phyloP scores from a whole-genome alignment of 2,888 invertebrate genomes.

The Lasius fuliginosus region DNA sequence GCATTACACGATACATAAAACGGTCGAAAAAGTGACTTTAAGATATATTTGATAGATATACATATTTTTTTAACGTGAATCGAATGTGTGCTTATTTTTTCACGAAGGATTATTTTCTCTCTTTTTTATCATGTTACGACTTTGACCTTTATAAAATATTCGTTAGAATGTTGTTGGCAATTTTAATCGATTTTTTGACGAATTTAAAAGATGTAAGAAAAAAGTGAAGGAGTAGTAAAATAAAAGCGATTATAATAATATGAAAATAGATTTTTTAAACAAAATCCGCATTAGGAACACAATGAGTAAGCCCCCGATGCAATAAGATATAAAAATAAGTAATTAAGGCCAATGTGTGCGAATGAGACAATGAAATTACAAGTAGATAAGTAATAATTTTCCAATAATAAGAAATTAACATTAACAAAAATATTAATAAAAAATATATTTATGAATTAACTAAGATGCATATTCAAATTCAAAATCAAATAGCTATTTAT shows the following conservation, averaged over 20 bases:
- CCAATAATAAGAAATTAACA: not conserved
- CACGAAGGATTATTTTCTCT: not conserved
- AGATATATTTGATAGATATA: too few relatives aligned
- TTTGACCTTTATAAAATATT: not conserved
- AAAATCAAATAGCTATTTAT: slow-evolving; percentile 3
- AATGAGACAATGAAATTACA: not conserved
- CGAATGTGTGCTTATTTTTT: not conserved
- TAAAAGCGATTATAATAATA: slow-evolving; percentile 19
- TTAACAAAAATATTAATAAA: not conserved
- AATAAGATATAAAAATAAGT: slow-evolving; percentile 30
- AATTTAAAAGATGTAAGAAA: not conserved
- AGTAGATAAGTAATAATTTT: not conserved
- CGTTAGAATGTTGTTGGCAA: not conserved
- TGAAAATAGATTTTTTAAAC: slow-evolving; percentile 5
- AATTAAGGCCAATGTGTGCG: not conserved
- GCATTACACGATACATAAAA: not conserved
- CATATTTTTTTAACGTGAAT: too few relatives aligned
- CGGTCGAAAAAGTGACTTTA: too few relatives aligned
- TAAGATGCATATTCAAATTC: not conserved
- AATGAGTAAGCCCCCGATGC: slow-evolving; percentile 8
- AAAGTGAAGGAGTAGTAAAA: slow-evolving; percentile 15
- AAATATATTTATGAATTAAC: slow-evolving; percentile 7
- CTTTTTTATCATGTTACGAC: not conserved
- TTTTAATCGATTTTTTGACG: not conserved
- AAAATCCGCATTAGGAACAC: slow-evolving; percentile 6